These are phyloP conservation scores for Oncorhynchus nerka DNA, from an alignment of 2,113 vertebrate genomes.

Conservation along the genomic window DNA sequence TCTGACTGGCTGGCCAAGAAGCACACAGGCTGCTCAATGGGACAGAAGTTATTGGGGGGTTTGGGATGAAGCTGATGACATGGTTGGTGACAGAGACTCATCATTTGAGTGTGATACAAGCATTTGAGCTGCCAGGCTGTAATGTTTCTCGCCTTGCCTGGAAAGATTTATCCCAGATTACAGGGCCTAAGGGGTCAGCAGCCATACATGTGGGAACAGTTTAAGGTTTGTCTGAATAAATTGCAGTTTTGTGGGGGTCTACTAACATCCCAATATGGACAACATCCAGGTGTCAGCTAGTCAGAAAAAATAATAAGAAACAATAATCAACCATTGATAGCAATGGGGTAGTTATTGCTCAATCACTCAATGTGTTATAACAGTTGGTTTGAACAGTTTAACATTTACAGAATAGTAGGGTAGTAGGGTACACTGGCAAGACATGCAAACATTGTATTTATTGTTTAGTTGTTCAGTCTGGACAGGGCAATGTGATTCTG, in stretches of 20 bases:
- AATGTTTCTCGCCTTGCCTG: slow-evolving; percentile 77
- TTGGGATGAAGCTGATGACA: slow-evolving; percentile 87
- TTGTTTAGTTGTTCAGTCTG: not conserved
- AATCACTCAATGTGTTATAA: not conserved
- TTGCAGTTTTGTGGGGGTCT: slow-evolving; percentile 19
- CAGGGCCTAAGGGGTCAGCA: slow-evolving; percentile 73
- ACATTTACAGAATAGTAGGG: not conserved
- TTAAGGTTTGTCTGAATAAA: slow-evolving; percentile 56
- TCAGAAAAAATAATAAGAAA: slow-evolving; percentile 12
- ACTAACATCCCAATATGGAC: slow-evolving; percentile 2
- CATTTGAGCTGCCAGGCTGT: slow-evolving; percentile 83
- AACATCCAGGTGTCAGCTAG: slow-evolving; percentile 12
- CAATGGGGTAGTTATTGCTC: not conserved
- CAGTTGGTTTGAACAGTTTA: not conserved
- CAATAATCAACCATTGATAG: slow-evolving; percentile 11
- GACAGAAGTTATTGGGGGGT: slow-evolving; percentile 84
- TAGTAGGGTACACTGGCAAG: not conserved
- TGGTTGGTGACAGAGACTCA: slow-evolving; percentile 87
- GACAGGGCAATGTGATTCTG: not conserved
- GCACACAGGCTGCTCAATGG: slow-evolving; percentile 77
- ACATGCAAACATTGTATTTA: not conserved
- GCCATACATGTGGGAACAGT: slow-evolving; percentile 74
- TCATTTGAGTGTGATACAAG: slow-evolving; percentile 88
- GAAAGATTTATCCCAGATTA: slow-evolving; percentile 77
- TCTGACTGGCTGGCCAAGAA: slow-evolving; percentile 73